Conservation (phyloP, 35 echinoderm and acorn worm species). For the Lytechinus variegatus region DNA sequence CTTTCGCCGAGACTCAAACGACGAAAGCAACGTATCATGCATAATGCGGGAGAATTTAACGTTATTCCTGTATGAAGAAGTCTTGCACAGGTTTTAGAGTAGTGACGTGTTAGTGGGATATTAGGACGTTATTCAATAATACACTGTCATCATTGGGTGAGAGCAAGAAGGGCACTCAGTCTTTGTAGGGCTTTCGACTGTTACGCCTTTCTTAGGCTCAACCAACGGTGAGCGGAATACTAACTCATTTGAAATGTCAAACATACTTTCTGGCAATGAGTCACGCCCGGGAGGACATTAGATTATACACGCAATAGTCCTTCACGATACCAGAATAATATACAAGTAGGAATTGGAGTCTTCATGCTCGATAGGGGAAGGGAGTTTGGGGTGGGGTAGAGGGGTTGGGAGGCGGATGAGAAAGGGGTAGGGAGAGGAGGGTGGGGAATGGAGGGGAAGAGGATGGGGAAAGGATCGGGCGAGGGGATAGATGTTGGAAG, state of each 20-base stretch:
- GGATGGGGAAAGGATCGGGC: no score
- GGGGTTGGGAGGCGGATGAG: no score
- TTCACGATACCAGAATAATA: not conserved
- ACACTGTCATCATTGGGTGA: not conserved
- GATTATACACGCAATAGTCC: not conserved
- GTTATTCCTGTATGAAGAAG: not conserved
- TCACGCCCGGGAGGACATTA: not conserved
- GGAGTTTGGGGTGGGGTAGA: no score
- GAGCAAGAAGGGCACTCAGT: not conserved
- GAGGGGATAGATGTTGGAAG: no score
- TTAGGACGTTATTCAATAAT: not conserved
- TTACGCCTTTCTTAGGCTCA: not conserved
- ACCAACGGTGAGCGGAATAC: not conserved
- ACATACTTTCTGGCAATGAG: not conserved
- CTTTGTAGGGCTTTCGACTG: not conserved
- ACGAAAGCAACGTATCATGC: conserved; percentile 12
- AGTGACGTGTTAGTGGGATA: not conserved
- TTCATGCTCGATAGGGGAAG: no score
- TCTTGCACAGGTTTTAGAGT: not conserved
- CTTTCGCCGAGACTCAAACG: not conserved
- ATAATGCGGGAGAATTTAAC: conserved; percentile 6
- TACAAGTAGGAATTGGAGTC: not conserved
- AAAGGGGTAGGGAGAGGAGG: no score
- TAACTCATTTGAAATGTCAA: conserved; percentile 6
- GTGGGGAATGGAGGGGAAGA: no score